Base-by-base conservation (phyloP, 2,797 vertebrate species). In the Argya squamiceps region DNA sequence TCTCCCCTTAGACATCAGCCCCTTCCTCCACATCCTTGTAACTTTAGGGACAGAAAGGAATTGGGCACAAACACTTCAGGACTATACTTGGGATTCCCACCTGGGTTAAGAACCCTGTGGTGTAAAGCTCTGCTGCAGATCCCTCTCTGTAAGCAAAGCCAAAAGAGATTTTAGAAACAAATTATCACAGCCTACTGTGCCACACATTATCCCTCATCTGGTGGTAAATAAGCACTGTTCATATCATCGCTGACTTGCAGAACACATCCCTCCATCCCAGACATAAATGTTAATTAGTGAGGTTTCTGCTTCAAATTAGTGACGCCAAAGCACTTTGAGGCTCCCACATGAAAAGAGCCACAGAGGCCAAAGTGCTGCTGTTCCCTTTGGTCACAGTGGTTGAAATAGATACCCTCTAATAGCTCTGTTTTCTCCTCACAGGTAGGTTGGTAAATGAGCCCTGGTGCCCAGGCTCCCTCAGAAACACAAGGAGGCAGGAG, bases 291-390 rank as follows among this genome's bases (percentile, higher is more conserved):
- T 92, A 92, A 96, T 92, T 94, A 96, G 41, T 6, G n/a, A 86
- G 12, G 67, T 94, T 92, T 92, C 89, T 86, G 69, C 80, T 95
- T 92, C 76, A 82, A 79, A 95, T 94, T 70, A 94, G 85, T 32
- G 52, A 73, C 0, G 4, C 34, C 76, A 56, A 68, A 92, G 41
- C 41, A 64, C 67, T 88, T 86, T 29, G 77, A 86, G 79, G 43
- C 55, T 77, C 50, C 20, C 63, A 76, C 37, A 53, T 64, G 80
- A 87, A 88, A 94, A 90, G 50, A 92, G 37, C 55, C 74, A 73
- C 34, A 5, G 75, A 93, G 92, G 92, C 56, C 89, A 84, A 81
- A 91, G 69, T 41, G 69, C 18, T n/a, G 17, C 50, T 82, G 39
- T 49, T 75, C 29, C 68, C 82, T 93, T 94, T 90, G 84, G 92